These are phyloP conservation scores for Hydropotes inermis DNA, from an alignment of 2,113 vertebrate genomes.

Conservation along the genomic window DNA sequence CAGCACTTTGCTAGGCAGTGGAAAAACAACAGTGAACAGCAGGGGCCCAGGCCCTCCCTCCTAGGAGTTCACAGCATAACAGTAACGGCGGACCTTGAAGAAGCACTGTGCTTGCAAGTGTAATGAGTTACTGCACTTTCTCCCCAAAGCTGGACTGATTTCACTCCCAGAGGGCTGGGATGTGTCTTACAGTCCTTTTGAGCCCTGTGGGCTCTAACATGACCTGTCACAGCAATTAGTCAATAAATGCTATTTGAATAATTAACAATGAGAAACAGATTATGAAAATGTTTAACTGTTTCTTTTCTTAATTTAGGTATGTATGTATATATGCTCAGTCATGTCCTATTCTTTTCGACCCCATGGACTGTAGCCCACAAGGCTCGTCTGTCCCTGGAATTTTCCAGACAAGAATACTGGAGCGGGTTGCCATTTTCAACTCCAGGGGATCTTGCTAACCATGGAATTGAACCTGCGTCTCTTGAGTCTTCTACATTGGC, in stretches of 20 bases:
- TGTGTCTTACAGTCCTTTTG: neutral
- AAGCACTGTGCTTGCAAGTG: neutral
- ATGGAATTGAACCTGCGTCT: neutral
- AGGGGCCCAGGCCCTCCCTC: neutral
- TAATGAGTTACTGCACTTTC: neutral
- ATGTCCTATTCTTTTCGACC: neutral
- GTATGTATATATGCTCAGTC: neutral
- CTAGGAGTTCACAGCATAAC: neutral
- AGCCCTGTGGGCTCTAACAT: neutral
- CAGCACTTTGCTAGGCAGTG: neutral
- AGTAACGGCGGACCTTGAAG: neutral
- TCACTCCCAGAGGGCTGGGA: neutral
- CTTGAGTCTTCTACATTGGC: neutral
- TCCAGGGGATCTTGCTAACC: neutral
- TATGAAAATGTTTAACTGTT: neutral
- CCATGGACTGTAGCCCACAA: neutral
- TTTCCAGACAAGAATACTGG: neutral
- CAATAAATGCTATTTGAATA: neutral
- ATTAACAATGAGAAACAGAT: neutral
- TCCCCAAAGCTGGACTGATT: neutral
- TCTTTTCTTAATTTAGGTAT: neutral
- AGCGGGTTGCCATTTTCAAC: neutral
- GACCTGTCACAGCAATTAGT: neutral
- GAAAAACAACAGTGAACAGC: neutral
- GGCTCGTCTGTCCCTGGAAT: neutral